Conservation (phyloP, 2,797 vertebrate genomes). For the Mormyrus hasselquistii region DNA sequence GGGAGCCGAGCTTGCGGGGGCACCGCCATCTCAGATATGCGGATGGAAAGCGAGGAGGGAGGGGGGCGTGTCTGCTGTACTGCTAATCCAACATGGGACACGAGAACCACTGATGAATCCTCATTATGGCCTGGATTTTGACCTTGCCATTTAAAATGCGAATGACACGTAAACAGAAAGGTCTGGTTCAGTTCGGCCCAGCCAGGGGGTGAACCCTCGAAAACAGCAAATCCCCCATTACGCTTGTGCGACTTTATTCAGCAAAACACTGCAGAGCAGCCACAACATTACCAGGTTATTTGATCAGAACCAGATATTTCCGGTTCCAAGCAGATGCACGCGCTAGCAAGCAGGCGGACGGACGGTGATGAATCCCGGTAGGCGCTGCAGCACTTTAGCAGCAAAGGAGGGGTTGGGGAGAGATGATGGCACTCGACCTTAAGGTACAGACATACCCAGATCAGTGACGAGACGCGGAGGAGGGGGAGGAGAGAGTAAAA, state of each 20-base stretch:
- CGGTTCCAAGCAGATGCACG: neutral
- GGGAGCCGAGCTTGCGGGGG: neutral
- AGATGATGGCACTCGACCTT: neutral
- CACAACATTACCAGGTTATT: neutral
- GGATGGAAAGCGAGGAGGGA: neutral
- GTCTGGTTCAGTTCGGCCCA: neutral
- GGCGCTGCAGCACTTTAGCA: neutral
- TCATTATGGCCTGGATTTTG: neutral
- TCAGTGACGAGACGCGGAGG: slow-evolving; percentile 32
- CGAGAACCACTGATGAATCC: neutral
- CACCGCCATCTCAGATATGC: neutral
- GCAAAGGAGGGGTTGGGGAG: neutral
- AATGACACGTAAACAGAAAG: neutral
- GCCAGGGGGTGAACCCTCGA: neutral
- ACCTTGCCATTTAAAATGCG: neutral
- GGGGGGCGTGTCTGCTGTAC: neutral
- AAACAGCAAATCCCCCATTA: neutral
- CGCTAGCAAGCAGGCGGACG: neutral
- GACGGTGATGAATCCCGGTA: neutral
- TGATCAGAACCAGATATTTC: slow-evolving; percentile 1
- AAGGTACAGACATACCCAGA: slow-evolving; percentile 2
- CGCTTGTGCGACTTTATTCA: neutral
- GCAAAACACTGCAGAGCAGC: neutral
- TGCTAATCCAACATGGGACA: neutral
- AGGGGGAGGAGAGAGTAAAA: slow-evolving; percentile 17